A percentile compares a stretch with the other conserved stretches of the same genome.
Conservation (phyloP, 1,140 invertebrate species). For the Cydia strobilella region DNA sequence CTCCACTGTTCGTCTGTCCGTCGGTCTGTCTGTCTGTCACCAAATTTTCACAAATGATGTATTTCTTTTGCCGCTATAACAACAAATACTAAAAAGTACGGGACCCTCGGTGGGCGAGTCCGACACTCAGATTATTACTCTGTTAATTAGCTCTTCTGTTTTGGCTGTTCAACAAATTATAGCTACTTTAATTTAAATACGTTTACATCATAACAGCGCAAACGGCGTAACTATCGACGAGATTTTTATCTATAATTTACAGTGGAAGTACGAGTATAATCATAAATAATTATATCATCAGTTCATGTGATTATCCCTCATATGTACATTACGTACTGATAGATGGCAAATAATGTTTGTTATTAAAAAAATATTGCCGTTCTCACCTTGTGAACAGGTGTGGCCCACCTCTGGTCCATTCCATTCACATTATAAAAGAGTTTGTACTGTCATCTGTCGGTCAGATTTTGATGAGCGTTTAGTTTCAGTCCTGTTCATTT, state of each 20-base stretch:
- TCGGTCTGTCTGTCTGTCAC: too few species aligned
- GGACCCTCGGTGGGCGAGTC: too few species aligned
- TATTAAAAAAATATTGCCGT: conserved; percentile 40
- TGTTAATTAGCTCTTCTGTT: too few species aligned
- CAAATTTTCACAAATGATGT: too few species aligned
- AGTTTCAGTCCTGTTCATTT: conserved; percentile 43
- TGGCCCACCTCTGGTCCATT: conserved; percentile 39
- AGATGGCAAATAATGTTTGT: conserved; percentile 13
- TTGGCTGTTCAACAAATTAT: neutral
- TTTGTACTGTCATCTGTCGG: conserved; percentile 34
- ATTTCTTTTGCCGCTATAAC: too few species aligned
- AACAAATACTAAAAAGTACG: too few species aligned
- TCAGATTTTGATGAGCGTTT: conserved; percentile 43
- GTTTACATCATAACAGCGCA: neutral
- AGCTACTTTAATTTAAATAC: conserved; percentile 10
- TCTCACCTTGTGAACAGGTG: conserved; percentile 42
- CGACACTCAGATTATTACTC: too few species aligned
- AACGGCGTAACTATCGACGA: neutral
- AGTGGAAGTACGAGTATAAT: neutral
- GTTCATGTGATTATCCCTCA: too few species aligned
- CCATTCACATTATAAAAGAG: conserved; percentile 21
- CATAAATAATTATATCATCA: neutral
- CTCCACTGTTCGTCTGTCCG: too few species aligned
- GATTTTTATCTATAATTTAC: conserved; percentile 5
- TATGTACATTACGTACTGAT: too few species aligned